These are phyloP conservation scores for Rhodophaea formosa DNA, from an alignment of 2,888 invertebrate genomes.

Conservation along the genomic window DNA sequence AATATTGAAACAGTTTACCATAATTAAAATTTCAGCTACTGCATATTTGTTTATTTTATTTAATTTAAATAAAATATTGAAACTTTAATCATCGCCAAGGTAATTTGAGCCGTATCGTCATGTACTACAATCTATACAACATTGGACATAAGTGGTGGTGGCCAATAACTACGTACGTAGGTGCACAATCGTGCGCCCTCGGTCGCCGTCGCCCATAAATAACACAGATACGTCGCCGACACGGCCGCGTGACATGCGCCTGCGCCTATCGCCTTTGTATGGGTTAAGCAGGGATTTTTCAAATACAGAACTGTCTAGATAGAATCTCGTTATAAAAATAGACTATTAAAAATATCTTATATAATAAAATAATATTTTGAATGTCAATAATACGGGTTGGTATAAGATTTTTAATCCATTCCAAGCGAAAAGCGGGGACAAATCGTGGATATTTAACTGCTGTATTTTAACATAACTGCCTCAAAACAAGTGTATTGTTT, in stretches of 20 bases:
- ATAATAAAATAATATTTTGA: too few relatives aligned
- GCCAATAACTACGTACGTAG: slow-evolving; percentile 34
- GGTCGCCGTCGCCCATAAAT: slow-evolving; percentile 73
- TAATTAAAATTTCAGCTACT: too few relatives aligned
- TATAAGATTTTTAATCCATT: too few relatives aligned
- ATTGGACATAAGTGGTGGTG: slow-evolving; percentile 20
- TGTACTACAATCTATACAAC: background rate
- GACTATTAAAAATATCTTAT: background rate
- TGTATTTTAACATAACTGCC: too few relatives aligned
- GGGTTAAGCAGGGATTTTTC: slow-evolving; percentile 23
- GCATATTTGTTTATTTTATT: slow-evolving; percentile 2
- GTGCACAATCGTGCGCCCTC: slow-evolving; percentile 52
- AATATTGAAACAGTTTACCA: too few relatives aligned
- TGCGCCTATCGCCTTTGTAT: slow-evolving; percentile 38
- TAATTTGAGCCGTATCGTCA: background rate
- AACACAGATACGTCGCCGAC: slow-evolving; percentile 73
- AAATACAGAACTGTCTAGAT: slow-evolving; percentile 5
- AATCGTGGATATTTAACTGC: too few relatives aligned
- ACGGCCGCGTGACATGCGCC: slow-evolving; percentile 69
- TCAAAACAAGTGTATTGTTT: too few relatives aligned
- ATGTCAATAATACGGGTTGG: too few relatives aligned
- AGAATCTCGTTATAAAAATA: background rate
- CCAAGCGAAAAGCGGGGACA: too few relatives aligned
- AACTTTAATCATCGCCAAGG: background rate
- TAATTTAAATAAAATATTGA: background rate